phyloP scores from a whole-genome alignment of 1,140 invertebrate species.

The Saccostrea glomerata region DNA sequence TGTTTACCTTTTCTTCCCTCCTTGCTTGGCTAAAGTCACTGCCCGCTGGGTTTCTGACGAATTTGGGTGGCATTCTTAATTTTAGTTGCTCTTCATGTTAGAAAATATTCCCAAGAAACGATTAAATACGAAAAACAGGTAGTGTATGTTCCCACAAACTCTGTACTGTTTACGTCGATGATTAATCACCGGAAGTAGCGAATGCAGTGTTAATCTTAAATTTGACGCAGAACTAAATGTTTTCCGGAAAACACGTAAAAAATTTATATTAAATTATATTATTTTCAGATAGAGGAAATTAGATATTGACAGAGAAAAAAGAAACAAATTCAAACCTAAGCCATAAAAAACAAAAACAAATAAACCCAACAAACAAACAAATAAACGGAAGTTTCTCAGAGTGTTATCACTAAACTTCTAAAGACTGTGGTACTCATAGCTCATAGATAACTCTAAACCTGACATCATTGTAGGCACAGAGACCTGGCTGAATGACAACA shows the following conservation, averaged over 20 bases:
- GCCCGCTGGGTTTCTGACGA: slow-evolving; percentile 64
- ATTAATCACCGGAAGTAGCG: neutral
- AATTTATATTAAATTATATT: neutral
- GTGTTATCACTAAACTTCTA: too few species aligned
- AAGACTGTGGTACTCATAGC: too few species aligned
- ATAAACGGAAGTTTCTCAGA: too few species aligned
- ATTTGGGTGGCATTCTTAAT: slow-evolving; percentile 71
- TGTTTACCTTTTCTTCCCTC: slow-evolving; percentile 65
- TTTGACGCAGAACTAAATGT: neutral
- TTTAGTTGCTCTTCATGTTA: neutral
- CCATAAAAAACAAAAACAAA: too few species aligned
- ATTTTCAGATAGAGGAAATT: too few species aligned
- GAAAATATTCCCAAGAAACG: neutral
- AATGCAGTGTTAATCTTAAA: neutral
- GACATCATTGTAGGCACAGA: too few species aligned
- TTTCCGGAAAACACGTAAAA: neutral
- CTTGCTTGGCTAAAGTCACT: slow-evolving; percentile 56
- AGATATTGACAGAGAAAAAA: too few species aligned
- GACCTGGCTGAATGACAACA: too few species aligned
- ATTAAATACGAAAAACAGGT: neutral
- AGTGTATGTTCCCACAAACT: neutral
- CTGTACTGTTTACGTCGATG: slow-evolving; percentile 21
- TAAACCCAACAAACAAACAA: too few species aligned
- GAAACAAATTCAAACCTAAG: too few species aligned
- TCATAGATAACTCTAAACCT: too few species aligned